These are phyloP conservation scores for Melieria picta DNA, from an alignment of 2,888 invertebrate species.

Conservation along the genomic window DNA sequence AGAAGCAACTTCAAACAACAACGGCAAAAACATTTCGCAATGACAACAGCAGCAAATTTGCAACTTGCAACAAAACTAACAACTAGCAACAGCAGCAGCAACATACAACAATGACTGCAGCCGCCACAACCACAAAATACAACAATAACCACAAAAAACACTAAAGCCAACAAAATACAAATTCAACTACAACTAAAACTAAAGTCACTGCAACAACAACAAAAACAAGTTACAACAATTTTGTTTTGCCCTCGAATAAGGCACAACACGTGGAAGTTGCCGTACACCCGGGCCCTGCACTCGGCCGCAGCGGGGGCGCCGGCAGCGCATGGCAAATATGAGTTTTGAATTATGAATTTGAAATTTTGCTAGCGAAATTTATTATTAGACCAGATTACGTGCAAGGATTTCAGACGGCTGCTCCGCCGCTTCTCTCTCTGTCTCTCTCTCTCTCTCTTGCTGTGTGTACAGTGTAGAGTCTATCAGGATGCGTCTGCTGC, in stretches of 20 bases:
- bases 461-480: conserved; percentile 1
- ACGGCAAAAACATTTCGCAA: not conserved
- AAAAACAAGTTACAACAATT: not conserved
- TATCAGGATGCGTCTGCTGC: conserved; percentile 12
- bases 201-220: not conserved
- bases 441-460: not conserved
- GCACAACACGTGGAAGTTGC: not conserved
- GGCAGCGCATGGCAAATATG: conserved; percentile 36
- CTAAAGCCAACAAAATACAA: no score
- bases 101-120: not conserved
- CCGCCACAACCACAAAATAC: conserved; percentile 3
- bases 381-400: conserved; percentile 63
- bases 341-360: conserved; percentile 40
- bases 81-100: not conserved
- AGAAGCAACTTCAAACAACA: not conserved
- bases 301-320: not conserved
- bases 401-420: conserved; percentile 43
- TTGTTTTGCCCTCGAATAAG: not conserved
- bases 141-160: not conserved
- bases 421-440: not conserved
- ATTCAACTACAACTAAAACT: no score
- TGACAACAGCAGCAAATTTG: conserved; percentile 8
- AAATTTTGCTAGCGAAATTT: conserved; percentile 51
- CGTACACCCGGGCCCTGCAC: not conserved
- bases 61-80: not conserved